phyloP scores from a whole-genome alignment of 2,113 vertebrate species.

The Pterocles burchelli region DNA sequence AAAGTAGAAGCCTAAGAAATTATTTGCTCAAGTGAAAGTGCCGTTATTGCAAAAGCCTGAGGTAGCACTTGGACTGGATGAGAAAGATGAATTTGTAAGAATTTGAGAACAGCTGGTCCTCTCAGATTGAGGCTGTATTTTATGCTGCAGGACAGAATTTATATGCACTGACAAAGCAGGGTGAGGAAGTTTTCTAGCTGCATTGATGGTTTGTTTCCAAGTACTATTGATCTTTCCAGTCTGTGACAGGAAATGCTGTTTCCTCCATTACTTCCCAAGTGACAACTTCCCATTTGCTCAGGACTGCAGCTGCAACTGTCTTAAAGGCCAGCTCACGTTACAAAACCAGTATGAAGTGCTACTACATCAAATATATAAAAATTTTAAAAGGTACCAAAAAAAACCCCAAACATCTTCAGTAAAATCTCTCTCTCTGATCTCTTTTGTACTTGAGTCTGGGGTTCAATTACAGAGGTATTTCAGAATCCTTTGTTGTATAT shows the following conservation, averaged over 20 bases:
- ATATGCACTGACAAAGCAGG: background rate
- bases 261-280: background rate
- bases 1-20: background rate
- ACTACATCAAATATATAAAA: background rate
- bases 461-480: background rate
- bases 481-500: background rate
- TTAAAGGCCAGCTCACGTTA: background rate
- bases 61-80: background rate
- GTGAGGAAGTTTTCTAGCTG: background rate
- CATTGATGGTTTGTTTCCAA: background rate
- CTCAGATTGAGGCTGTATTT: background rate
- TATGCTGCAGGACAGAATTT: background rate
- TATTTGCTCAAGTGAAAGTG: background rate
- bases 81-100: background rate
- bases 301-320: background rate
- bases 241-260: background rate
- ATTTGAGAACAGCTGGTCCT: background rate
- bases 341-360: background rate
- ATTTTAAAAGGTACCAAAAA: background rate
- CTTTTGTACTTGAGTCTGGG: background rate
- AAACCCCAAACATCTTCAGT: background rate
- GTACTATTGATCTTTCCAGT: background rate
- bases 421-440: background rate
- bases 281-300: background rate
- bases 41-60: background rate